Conservation (phyloP, 2,888 invertebrate genomes). For the Pollenia amentaria region DNA sequence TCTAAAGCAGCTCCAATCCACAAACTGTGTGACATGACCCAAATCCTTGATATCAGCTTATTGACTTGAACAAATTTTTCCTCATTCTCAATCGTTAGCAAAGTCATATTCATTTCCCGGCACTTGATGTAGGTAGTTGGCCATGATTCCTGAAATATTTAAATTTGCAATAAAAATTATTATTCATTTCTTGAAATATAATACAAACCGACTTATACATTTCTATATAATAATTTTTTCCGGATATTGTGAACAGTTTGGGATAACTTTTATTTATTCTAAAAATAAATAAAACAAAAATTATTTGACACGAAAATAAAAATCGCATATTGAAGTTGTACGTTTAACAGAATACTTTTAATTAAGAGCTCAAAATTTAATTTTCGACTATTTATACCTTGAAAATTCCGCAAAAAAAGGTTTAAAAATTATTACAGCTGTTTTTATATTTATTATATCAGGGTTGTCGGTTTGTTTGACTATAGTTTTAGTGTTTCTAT, state of each 20-base stretch:
- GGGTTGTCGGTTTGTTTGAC: too few species aligned
- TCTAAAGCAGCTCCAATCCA: background rate
- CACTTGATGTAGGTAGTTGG: background rate
- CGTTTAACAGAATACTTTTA: too few species aligned
- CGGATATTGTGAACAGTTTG: background rate
- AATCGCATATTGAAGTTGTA: background rate
- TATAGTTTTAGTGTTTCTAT: too few species aligned
- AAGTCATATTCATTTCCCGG: background rate
- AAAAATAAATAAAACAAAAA: slow-evolving; percentile 6
- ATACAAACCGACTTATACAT: background rate
- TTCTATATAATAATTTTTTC: background rate
- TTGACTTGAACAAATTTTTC: background rate
- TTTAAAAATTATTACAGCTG: too few species aligned
- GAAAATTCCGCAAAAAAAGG: too few species aligned
- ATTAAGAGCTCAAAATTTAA: too few species aligned
- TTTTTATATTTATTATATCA: too few species aligned
- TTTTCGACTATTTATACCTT: too few species aligned
- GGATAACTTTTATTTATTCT: background rate
- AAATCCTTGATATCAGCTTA: background rate
- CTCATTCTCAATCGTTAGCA: background rate
- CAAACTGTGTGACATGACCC: background rate
- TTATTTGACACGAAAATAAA: background rate
- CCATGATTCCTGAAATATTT: background rate
- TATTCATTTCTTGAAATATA: too few species aligned
- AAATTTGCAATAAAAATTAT: background rate